Evolutionary conservation across 2,797 vertebrate species (phyloP).

Genomic region (Platalea minor): DNA sequence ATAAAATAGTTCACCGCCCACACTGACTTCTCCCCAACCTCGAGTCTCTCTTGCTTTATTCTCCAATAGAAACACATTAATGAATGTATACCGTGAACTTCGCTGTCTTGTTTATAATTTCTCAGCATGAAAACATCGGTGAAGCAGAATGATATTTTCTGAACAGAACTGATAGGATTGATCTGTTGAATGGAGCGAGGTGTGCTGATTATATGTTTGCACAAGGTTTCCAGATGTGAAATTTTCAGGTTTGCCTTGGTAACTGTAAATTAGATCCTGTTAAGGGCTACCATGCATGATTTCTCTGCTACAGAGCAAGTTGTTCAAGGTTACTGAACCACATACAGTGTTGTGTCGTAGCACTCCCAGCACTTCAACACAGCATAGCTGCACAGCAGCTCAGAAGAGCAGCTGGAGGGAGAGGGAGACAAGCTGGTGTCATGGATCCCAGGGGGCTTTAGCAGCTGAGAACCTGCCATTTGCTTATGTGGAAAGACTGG

Average conservation of each 20-base stretch:
- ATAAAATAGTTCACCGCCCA: background rate
- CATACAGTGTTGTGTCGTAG: fast-evolving
- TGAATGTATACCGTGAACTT: background rate
- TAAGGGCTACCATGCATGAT: background rate
- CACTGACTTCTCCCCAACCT: background rate
- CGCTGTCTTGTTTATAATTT: background rate
- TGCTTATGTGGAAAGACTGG: background rate
- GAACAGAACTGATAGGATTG: background rate
- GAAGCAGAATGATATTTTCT: background rate
- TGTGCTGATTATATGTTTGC: background rate
- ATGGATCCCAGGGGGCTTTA: background rate
- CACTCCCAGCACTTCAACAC: background rate
- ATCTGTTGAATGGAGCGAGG: background rate
- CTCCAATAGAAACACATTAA: background rate
- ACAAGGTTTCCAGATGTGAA: background rate
- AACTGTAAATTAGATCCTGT: background rate
- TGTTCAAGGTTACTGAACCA: background rate
- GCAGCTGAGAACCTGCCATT: background rate
- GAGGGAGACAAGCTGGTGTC: background rate
- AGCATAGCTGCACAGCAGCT: background rate
- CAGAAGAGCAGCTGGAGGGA: background rate
- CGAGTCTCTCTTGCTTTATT: background rate
- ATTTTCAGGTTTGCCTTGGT: background rate
- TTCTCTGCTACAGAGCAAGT: background rate
- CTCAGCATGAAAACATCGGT: background rate